Conservation (phyloP, 2,888 invertebrate species). For the Escarpia spicata region DNA sequence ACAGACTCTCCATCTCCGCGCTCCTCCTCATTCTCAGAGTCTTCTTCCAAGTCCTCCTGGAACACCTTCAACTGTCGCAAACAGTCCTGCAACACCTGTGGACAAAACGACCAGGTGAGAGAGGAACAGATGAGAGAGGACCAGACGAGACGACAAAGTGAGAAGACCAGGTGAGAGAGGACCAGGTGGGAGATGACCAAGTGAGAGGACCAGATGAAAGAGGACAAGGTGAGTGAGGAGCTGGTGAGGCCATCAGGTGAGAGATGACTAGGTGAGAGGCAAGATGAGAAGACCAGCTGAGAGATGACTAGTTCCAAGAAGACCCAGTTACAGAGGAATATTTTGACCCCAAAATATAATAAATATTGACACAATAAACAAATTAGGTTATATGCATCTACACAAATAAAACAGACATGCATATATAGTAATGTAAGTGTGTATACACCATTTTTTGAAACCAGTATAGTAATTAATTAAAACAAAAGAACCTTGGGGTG, state of each 20-base stretch:
- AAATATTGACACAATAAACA: no score
- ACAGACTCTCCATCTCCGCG: neutral
- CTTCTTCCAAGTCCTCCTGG: neutral
- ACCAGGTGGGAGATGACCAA: neutral
- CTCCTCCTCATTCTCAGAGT: constrained; percentile 1
- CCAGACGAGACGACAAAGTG: neutral
- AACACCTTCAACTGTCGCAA: constrained; percentile 56
- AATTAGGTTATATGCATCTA: no score
- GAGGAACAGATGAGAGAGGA: neutral
- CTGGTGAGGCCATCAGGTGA: neutral
- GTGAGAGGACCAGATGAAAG: neutral
- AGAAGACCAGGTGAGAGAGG: neutral
- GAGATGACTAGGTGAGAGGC: no score
- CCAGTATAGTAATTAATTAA: no score
- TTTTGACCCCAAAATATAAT: no score
- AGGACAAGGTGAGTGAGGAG: neutral
- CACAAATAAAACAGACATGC: no score
- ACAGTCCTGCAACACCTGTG: constrained; percentile 57
- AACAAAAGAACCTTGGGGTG: no score
- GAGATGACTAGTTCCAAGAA: neutral
- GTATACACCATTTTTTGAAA: no score
- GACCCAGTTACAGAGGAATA: no score
- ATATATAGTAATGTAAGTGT: no score
- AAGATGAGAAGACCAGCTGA: neutral
- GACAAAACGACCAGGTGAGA: neutral